Evolutionary conservation across 2,888 invertebrate species (phyloP), one percentile per base, ranked within the genome.

Genomic region (Hyalella azteca): DNA sequence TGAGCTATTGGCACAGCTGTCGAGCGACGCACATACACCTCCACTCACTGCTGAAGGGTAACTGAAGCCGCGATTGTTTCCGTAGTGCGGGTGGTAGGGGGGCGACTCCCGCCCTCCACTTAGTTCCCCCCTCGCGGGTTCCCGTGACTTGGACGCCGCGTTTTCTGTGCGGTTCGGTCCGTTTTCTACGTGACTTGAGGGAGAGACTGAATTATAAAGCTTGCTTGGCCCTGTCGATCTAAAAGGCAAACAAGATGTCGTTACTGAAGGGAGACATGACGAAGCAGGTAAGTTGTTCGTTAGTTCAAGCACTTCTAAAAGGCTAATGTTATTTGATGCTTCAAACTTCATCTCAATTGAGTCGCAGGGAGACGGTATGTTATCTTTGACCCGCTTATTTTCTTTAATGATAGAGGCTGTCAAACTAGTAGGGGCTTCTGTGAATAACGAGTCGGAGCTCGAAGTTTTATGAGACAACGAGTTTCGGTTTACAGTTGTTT

Each of bases 381-480:
- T 36, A 36, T 80, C 73, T 36, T 66, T 66, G 3, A 19, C 66
- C 36, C 36, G 32, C 19, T 66, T 66, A 36, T 66, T 66, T 45
- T 75, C 75, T 39, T 75, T 75, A 15, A 75, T 41, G 45, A 75
- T 45, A 26, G 75, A 75, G 7, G 75, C 79, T 9, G 77, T 75
- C 11, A 73, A 78, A 19, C 79, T 80, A 22, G 79, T 82, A 29
- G 79, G 77, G 1, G 81, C 81, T 39, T 82, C 82, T 3, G 79
- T 80, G 59, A 81, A 82, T 26, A 81, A 48, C 19, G 82, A 82
- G 41, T 80, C 80, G 1, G 82, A 82, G 41, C 82, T 82, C 45
- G 82, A 82, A 15, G 82, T 80, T n/a, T 80, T 80, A 48, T 82
- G 79, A 2, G 54, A 79, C 41, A 81, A 77, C 36, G 80, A 79